Evolutionary conservation across 2,113 vertebrate genomes (phyloP).

Genomic region (Gnathonemus longibarbis): DNA sequence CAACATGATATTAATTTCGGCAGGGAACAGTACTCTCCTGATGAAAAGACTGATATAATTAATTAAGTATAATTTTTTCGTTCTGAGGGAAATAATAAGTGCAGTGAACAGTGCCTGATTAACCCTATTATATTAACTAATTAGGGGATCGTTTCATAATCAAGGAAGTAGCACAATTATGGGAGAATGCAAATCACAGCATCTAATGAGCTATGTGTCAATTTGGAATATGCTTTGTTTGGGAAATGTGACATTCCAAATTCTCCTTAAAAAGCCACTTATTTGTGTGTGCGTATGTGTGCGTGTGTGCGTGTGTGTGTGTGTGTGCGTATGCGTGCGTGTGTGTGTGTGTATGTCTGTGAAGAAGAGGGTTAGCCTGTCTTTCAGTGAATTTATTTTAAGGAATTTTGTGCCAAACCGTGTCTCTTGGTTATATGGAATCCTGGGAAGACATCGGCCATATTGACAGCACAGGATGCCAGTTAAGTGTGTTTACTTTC

Average conservation of each 20-base stretch:
- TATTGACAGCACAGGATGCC: not conserved
- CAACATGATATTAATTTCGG: constrained; percentile 83
- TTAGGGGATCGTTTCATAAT: constrained; percentile 94
- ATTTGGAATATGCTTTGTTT: constrained; percentile 62
- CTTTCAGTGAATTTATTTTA: not conserved
- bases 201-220: constrained; percentile 57
- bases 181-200: constrained; percentile 63
- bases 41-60: constrained; percentile 83
- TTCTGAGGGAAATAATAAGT: constrained; percentile 75
- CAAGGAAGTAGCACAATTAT: constrained; percentile 72
- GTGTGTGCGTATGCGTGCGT: constrained; percentile 9
- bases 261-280: constrained; percentile 46
- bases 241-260: constrained; percentile 55
- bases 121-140: constrained; percentile 81
- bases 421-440: not conserved
- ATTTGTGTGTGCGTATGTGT: constrained; percentile 20
- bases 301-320: not conserved
- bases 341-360: not conserved
- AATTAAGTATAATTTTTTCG: constrained; percentile 85
- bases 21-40: constrained; percentile 58
- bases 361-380: not conserved
- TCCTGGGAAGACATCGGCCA: not conserved
- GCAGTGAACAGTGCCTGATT: constrained; percentile 79
- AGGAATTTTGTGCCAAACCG: not conserved
- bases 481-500: too few species aligned